Evolutionary conservation across 2,113 vertebrate genomes (phyloP), one percentile per base, ranked within the genome.

Genomic region (Pterocles gutturalis): DNA sequence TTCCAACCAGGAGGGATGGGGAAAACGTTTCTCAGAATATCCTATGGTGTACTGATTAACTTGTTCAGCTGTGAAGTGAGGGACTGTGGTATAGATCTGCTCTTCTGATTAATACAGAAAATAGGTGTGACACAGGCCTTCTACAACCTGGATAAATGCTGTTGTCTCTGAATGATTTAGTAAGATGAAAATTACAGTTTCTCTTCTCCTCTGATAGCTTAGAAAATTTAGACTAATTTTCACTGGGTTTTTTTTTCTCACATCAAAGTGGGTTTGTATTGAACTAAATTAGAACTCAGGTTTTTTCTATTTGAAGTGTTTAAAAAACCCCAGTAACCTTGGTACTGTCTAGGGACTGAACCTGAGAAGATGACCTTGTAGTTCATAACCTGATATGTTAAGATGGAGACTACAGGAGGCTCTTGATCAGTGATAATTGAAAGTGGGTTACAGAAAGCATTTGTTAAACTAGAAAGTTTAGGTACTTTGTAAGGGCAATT

Each of bases 351-450:
- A 60, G 48, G 49, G 72, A 91, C 49, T 67, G 51, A 89, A 25
- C 85, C 45, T 89, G 48, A 92, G 65, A 76, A 79, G 12, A 57
- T 26, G 21, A 51, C 48, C 64, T 84, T n/a, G 14, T 89, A 86
- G 89, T 86, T 83, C 29, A 55, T 83, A 80, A 82, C 55, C 77
- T 93, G 72, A 93, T 91, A 93, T 57, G 15, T 69, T 94, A 78
- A 88, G 19, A 61, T 0, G 1, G 38, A 58, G 62, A 76, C 11
- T 89, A 4, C 54, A 69, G 78, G 38, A 93, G 33, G 12, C 45
- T 93, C 26, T 77, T 72, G 65, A 91, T 90, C 57, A 79, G 15
- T 46, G 16, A 58, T 64, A 34, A 58, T 2, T 12, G 11, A 51
- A 93, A 93, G 46, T 57, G 71, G 36, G 72, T 89, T 94, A 83